A percentile compares a stretch with the other conserved stretches of the same genome.
Conservation (phyloP, 2,113 vertebrate species). For the Holacanthus passer region DNA sequence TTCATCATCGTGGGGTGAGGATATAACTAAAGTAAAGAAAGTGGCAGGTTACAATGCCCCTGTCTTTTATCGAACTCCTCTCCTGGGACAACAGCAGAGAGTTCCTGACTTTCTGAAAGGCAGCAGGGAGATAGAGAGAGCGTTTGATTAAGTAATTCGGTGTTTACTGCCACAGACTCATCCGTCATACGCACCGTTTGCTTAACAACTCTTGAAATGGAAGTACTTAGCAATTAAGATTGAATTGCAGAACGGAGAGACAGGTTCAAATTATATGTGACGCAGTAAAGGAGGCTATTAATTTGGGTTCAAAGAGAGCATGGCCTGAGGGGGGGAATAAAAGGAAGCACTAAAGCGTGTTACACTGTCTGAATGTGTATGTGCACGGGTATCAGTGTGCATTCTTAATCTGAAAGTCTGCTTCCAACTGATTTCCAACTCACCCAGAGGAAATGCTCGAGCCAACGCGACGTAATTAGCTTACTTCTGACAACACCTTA, state of each 20-base stretch:
- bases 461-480: constrained; percentile 25
- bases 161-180: constrained; percentile 72
- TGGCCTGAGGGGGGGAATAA: constrained; percentile 43
- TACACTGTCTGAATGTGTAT: constrained; percentile 36
- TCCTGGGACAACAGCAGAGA: constrained; percentile 41
- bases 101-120: constrained; percentile 53
- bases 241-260: constrained; percentile 57
- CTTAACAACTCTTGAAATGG: constrained; percentile 77
- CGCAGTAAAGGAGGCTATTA: constrained; percentile 70
- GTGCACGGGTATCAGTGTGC: not conserved
- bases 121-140: constrained; percentile 28
- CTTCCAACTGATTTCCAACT: constrained; percentile 15
- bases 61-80: constrained; percentile 44
- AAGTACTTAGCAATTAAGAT: constrained; percentile 75
- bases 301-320: constrained; percentile 74
- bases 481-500: constrained; percentile 26
- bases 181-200: constrained; percentile 61
- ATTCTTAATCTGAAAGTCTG: constrained; percentile 10
- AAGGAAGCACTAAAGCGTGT: constrained; percentile 36
- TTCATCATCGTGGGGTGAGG: constrained; percentile 69
- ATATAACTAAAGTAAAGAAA: constrained; percentile 50
- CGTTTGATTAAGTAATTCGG: constrained; percentile 59
- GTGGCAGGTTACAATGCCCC: constrained; percentile 53
- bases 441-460: constrained; percentile 12
- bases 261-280: constrained; percentile 71